Evolutionary conservation across 2,888 invertebrate genomes (phyloP), one percentile per base, ranked within the genome.

Genomic region (Cepaea hortensis): DNA sequence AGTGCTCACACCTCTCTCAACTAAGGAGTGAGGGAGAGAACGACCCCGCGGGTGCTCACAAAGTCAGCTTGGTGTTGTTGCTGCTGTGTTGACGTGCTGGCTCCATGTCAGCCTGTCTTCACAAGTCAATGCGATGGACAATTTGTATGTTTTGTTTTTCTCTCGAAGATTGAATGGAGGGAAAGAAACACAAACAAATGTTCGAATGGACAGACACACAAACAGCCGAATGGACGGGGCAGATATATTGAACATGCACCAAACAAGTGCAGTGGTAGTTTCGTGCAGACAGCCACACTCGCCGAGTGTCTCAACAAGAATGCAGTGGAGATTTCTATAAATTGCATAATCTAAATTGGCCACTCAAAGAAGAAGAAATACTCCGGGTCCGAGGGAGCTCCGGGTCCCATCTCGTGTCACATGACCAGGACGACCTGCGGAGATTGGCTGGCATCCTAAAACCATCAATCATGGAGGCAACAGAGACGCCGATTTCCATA

Each of bases 401-500:
- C 81, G 11, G 81, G 68, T 50, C 20, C 70, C 72, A 50, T 81
- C 70, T 68, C 50, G 81, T 72, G 81, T 81, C 81, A 81, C 81
- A 48, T 81, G 68, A 50, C 81, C 70, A 70, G 80, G 81, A 46
- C 81, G 81, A 81, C 81, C 81, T 70, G 81, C 35, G 11, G 81
- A 81, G 81, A 81, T 81, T 81, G 81, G 70, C 70, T 81, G 70
- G 46, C 81, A 81, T 81, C 77, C 77, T 48, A 13, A n/a, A 81
- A n/a, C 70, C 70, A 81, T 81, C 81, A 81, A 81, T 81, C 81
- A 81, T 70, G 5, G 18, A 70, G 48, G 70, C 81, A 81, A 81
- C 81, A 81, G 50, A 70, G 70, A 81, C 81, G 70, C 50, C 50
- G 68, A 81, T 81, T 81, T 70, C 81, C 81, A 81, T 81, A 81